Percentiles rank a stretch among this genome's conserved stretches.
These are phyloP conservation scores for Sabellastarte sp. DNA, from an alignment of 2,888 invertebrate species.

Conservation along the genomic window DNA sequence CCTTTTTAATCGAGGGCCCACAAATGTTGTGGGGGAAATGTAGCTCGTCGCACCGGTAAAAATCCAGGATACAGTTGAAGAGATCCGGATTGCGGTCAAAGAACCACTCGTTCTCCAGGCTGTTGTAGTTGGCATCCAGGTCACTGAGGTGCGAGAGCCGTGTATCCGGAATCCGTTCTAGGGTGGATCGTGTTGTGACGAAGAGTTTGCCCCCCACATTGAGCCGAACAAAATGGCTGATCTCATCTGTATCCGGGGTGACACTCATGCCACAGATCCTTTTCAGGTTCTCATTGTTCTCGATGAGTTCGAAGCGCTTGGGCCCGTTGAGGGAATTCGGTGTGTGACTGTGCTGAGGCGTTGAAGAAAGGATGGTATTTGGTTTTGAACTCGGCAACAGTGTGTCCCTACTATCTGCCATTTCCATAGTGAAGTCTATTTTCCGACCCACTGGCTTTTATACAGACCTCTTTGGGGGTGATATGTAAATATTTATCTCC, in stretches of 20 bases:
- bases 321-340: neutral
- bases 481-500: too few species aligned
- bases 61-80: constrained; percentile 36
- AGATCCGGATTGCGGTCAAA: constrained; percentile 39
- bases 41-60: constrained; percentile 34
- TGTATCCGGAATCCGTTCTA: constrained; percentile 25
- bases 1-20: constrained; percentile 35
- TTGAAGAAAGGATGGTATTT: neutral
- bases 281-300: neutral
- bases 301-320: neutral
- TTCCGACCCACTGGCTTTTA: too few species aligned
- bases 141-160: constrained; percentile 20
- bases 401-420: neutral
- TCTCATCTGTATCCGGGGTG: neutral
- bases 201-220: constrained; percentile 28
- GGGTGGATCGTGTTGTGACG: constrained; percentile 18
- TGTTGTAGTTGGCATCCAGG: constrained; percentile 23
- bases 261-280: neutral
- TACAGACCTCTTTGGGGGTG: too few species aligned
- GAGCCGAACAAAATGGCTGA: constrained; percentile 16
- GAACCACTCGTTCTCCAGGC: constrained; percentile 28
- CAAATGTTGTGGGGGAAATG: constrained; percentile 41
- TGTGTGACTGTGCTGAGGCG: too few species aligned
- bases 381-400: neutral
- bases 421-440: neutral